Evolutionary conservation across 1,140 invertebrate genomes (phyloP).

Genomic region (Hylaeus volcanicus): DNA sequence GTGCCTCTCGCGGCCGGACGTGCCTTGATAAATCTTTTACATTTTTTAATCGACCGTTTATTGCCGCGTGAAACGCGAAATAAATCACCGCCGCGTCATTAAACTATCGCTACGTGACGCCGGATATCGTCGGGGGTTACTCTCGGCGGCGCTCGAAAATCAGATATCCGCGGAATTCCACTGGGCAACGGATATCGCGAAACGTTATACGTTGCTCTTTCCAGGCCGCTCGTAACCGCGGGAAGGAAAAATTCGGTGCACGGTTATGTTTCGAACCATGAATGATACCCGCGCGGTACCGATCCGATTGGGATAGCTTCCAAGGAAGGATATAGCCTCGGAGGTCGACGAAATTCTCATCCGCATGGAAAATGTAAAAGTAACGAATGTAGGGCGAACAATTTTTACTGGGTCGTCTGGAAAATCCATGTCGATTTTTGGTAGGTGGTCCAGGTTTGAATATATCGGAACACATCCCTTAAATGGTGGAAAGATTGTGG

Average conservation of each 20-base stretch:
- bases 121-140: conserved; percentile 10
- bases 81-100: conserved; percentile 45
- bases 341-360: too few relatives aligned
- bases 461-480: too few relatives aligned
- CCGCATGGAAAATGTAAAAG: too few relatives aligned
- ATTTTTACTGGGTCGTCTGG: too few relatives aligned
- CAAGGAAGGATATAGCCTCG: too few relatives aligned
- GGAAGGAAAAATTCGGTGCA: neutral
- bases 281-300: conserved; percentile 15
- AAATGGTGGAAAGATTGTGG: too few relatives aligned
- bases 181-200: neutral
- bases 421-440: too few relatives aligned
- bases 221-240: neutral
- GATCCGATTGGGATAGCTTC: neutral
- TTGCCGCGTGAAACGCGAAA: conserved; percentile 50
- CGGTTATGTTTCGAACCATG: conserved; percentile 34
- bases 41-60: conserved; percentile 59
- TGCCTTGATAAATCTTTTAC: conserved; percentile 51
- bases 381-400: too few relatives aligned
- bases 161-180: conserved; percentile 35
- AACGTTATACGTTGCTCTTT: neutral
- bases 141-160: conserved; percentile 28
- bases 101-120: conserved; percentile 36
- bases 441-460: too few relatives aligned
- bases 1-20: conserved; percentile 9